phyloP scores from a whole-genome alignment of 2,888 invertebrate genomes.

The Dastarcus helophoroides region DNA sequence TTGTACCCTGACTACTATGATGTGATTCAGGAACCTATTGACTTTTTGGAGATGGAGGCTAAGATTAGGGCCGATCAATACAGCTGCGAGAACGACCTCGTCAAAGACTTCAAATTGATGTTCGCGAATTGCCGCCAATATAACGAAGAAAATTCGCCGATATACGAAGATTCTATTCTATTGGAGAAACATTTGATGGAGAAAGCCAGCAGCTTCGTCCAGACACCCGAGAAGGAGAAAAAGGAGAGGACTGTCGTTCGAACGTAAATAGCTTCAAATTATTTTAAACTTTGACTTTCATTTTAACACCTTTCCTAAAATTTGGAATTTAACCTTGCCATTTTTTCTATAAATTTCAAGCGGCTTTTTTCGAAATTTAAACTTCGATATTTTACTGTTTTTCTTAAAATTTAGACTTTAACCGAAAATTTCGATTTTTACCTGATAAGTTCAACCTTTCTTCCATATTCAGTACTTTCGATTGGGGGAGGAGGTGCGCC shows the following conservation, averaged over 20 bases:
- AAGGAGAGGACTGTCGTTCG: slow-evolving; percentile 8
- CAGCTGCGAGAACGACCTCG: slow-evolving; percentile 71
- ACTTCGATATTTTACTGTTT: no score
- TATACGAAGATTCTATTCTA: slow-evolving; percentile 87
- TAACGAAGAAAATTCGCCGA: slow-evolving; percentile 92
- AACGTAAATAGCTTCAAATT: slow-evolving; percentile 34
- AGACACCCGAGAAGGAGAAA: slow-evolving; percentile 4
- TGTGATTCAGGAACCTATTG: slow-evolving; percentile 87
- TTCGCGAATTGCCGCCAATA: slow-evolving; percentile 94
- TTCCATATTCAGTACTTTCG: no score
- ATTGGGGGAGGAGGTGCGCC: no score
- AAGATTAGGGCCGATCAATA: slow-evolving; percentile 83
- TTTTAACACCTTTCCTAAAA: no score
- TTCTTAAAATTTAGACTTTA: no score
- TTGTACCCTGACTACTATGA: slow-evolving; percentile 93
- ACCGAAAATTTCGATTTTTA: no score
- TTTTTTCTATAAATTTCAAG: no score
- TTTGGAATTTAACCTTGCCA: no score
- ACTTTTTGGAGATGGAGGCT: slow-evolving; percentile 85
- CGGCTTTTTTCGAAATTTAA: no score
- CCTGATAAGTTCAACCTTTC: no score
- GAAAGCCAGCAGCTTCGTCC: slow-evolving; percentile 50
- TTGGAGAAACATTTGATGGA: slow-evolving; percentile 76
- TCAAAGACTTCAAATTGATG: slow-evolving; percentile 85
- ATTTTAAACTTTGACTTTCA: no score